Evolutionary conservation across 2,888 invertebrate genomes (phyloP), one percentile per base, ranked within the genome.

Genomic region (Conops quadrifasciatus): DNA sequence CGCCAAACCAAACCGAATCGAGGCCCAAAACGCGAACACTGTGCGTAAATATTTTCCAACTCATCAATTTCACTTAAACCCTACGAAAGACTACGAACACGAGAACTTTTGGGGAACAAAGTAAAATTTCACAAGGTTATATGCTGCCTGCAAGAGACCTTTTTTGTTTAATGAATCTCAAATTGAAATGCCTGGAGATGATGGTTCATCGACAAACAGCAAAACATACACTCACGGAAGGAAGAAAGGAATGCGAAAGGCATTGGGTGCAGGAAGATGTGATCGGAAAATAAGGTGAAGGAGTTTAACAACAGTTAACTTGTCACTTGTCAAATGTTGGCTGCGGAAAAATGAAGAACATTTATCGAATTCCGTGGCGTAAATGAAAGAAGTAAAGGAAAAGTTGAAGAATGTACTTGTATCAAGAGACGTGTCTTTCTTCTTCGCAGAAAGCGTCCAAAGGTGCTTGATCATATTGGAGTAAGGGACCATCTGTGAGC

Each of bases 261-360:
- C 36, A 36, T 9, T 11, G 11, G 13, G 49, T n/a, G n/a, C 16
- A 53, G 1, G 11, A 53, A 19, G n/a, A 53, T 2, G 53, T 21
- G 11, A 24, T n/a, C n/a, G 53, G n/a, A 53, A 21, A 53, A 53
- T 53, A 53, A 53, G 11, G 11, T 78, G 78, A 64, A 64, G 9
- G 36, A 4, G 36, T 36, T 36, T 16, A 67, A 80, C 76, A 81
- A 81, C 80, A 80, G 80, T 80, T 80, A 80, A 80, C 80, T 80
- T 82, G 81, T 80, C 81, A 80, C 81, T 80, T 81, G 80, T 81
- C 80, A 81, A 81, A 81, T 77, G 80, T 68, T 47, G 56, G 68
- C 26, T 49, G 24, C 80, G 80, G 80, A 81, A 56, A 80, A 80
- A 80, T 80, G 77, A 80, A 75, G 81, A 80, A 79, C 81, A 81